Base-by-base conservation (phyloP, 2,888 invertebrate species). In the Cephus rjabovi region DNA sequence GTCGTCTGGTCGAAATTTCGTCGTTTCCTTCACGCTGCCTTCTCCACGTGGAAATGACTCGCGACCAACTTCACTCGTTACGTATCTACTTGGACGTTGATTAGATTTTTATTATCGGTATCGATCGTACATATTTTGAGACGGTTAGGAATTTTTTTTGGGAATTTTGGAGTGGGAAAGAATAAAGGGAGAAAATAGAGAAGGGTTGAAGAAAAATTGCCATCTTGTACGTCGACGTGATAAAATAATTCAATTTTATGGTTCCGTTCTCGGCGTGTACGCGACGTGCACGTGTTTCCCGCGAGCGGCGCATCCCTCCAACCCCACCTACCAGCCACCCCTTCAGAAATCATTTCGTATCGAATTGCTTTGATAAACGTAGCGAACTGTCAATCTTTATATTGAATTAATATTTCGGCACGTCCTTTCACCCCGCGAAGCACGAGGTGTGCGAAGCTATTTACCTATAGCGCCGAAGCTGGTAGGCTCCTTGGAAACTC, bases 231-330 rank as follows among this genome's bases (percentile, higher is more conserved):
- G 70, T 70, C 70, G 33, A 33, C 33, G 70, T 33, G 30, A 33
- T 31, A 70, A 33, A n/a, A 70, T 70, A n/a, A 70, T 70, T 70
- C 70, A 70, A 31, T 70, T 30, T 70, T 70, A 70, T 70, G 9
- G 71, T 3, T 71, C 34, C 71, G 71, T 12, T 34, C 34, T 71
- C 31, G 12, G 31, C 15, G 34, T 31, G 9, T 71, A 31, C 15
- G 34, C 31, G 3, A 56, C 23, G 9, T 56, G 56, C 56, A 56
- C 56, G 56, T 23, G 56, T 23, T 56, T 56, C 9, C 56, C 23
- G 56, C 23, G 9, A 56, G 9, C 23, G 56, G 56, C 23, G 56
- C 56, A 23, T 23, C 56, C 9, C 56, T 2, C 23, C 56, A 2
- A 15, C 2, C 0, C 56, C 23, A 40, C 23, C 1, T 56, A 23